These are phyloP conservation scores for Ectropis grisescens DNA, from an alignment of 1,140 invertebrate genomes.

Conservation along the genomic window DNA sequence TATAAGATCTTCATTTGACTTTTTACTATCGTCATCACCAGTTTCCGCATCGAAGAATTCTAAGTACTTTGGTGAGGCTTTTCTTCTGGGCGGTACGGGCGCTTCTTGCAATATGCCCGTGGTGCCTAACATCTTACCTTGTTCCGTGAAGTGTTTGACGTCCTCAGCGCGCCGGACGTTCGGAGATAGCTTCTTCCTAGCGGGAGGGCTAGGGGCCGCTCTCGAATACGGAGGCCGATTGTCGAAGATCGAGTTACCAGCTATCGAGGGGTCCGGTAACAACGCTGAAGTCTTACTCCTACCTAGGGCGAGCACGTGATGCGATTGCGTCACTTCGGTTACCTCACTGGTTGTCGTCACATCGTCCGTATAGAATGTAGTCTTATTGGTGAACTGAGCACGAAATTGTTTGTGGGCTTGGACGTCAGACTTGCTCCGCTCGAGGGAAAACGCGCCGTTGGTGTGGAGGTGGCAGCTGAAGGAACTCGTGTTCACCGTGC, in stretches of 20 bases:
- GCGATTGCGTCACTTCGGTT: slow-evolving; percentile 12
- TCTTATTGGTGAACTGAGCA: slow-evolving; percentile 27
- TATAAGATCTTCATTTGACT: slow-evolving; percentile 38
- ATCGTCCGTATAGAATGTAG: slow-evolving; percentile 44
- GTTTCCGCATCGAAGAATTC: too few species aligned
- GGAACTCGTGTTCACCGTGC: slow-evolving; percentile 41
- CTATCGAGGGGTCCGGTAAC: slow-evolving; percentile 35
- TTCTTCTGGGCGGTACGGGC: slow-evolving; percentile 45
- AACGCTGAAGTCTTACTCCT: slow-evolving; percentile 59
- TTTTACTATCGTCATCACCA: slow-evolving; percentile 15
- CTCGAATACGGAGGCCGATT: slow-evolving; percentile 47
- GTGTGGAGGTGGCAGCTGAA: slow-evolving; percentile 60
- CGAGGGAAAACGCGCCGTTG: slow-evolving; percentile 49
- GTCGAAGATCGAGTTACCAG: slow-evolving; percentile 56
- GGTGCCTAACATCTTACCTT: slow-evolving; percentile 31
- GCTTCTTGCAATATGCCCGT: slow-evolving; percentile 31
- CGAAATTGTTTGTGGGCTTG: slow-evolving; percentile 41
- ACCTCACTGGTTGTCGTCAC: slow-evolving; percentile 10
- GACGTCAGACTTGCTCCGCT: slow-evolving; percentile 59
- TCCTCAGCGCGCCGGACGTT: slow-evolving; percentile 37
- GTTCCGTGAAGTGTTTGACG: slow-evolving; percentile 25
- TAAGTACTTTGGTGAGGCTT: slow-evolving; percentile 36
- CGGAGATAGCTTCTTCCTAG: slow-evolving; percentile 54
- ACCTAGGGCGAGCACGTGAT: slow-evolving; percentile 37
- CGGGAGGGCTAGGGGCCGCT: slow-evolving; percentile 59